A percentile compares a stretch with the other conserved stretches of the same genome.
phyloP scores from a whole-genome alignment of 2,797 vertebrate genomes.

The Simalia tracyae region DNA sequence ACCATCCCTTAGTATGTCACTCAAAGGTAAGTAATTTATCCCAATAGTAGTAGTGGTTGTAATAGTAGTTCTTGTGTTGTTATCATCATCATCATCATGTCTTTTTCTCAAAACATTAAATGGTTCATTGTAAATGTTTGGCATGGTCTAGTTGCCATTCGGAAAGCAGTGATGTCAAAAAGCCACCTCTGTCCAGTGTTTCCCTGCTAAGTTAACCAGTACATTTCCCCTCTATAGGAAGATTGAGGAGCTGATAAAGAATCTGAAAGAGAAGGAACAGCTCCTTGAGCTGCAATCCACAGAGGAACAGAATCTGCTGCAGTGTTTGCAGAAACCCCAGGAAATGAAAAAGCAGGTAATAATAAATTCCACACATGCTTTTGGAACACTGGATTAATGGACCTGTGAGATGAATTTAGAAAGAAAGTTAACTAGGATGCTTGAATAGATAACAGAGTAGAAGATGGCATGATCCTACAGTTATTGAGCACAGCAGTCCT shows the following conservation, averaged over 20 bases:
- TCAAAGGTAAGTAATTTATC: too few species aligned
- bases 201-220: neutral
- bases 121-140: neutral
- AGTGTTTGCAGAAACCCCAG: constrained; percentile 19
- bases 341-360: constrained; percentile 57
- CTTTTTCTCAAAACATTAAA: neutral
- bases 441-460: neutral
- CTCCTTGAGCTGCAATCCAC: constrained; percentile 77
- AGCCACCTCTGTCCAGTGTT: neutral
- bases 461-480: too few species aligned
- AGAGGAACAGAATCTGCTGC: constrained; percentile 71
- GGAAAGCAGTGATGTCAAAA: neutral
- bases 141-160: too few species aligned
- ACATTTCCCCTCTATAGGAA: constrained; percentile 67
- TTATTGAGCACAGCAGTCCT: neutral
- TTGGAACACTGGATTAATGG: neutral
- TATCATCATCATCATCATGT: too few species aligned
- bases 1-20: too few species aligned
- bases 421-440: neutral
- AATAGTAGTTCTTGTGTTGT: too few species aligned
- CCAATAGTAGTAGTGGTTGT: too few species aligned
- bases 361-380: neutral
- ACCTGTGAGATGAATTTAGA: neutral
- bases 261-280: constrained; percentile 78
- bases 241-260: constrained; percentile 78